phyloP scores from a whole-genome alignment of 2,888 invertebrate species.

The Ophonus ardosiacus region DNA sequence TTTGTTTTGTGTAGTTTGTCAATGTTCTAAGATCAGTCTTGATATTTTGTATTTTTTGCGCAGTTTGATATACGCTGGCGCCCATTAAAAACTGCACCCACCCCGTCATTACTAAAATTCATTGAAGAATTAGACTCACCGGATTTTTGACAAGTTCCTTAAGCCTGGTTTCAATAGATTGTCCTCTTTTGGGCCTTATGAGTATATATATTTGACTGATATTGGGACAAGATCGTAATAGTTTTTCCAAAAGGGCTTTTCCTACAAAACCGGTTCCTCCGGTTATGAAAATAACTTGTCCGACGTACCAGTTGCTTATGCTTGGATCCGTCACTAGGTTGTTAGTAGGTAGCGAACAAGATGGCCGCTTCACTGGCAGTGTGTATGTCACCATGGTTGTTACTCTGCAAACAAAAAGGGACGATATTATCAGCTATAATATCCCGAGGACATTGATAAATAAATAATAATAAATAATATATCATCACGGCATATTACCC shows the following conservation, averaged over 20 bases:
- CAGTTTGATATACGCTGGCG: not conserved
- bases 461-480: too few relatives aligned
- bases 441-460: too few relatives aligned
- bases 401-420: too few relatives aligned
- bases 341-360: too few relatives aligned
- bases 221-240: slow-evolving; percentile 90
- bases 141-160: slow-evolving; percentile 86
- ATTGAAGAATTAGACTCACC: slow-evolving; percentile 76
- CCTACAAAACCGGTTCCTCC: slow-evolving; percentile 91
- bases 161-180: slow-evolving; percentile 83
- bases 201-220: slow-evolving; percentile 88
- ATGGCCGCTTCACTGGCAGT: too few relatives aligned
- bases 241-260: slow-evolving; percentile 94
- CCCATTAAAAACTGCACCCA: not conserved
- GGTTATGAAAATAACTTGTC: slow-evolving; percentile 70
- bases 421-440: too few relatives aligned
- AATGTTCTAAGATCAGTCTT: too few relatives aligned
- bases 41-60: not conserved
- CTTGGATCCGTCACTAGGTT: not conserved
- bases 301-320: slow-evolving; percentile 35
- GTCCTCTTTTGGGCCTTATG: slow-evolving; percentile 86
- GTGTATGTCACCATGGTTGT: too few relatives aligned
- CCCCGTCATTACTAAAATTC: not conserved
- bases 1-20: too few relatives aligned
- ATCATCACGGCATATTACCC: too few relatives aligned